Evolutionary conservation across 2,888 invertebrate genomes (phyloP).

Genomic region (Tupiocoris notatus): DNA sequence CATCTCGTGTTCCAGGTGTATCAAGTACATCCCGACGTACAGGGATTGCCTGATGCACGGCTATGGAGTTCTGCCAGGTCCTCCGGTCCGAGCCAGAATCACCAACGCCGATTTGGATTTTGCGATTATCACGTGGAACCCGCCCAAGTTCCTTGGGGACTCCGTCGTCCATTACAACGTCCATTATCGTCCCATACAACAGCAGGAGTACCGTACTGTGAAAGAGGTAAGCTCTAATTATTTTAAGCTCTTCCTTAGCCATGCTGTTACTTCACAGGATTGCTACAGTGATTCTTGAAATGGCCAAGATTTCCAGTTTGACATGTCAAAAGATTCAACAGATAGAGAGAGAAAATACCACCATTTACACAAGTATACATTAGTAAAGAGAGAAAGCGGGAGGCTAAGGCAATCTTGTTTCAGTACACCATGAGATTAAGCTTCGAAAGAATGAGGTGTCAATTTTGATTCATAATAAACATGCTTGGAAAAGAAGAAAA

Average conservation of each 20-base stretch:
- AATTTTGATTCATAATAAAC: too few species aligned
- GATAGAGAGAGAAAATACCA: too few species aligned
- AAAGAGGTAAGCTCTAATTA: conserved; percentile 59
- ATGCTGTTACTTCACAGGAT: not conserved
- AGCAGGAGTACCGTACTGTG: conserved; percentile 60
- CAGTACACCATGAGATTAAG: too few species aligned
- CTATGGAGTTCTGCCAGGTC: conserved; percentile 76
- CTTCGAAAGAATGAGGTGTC: too few species aligned
- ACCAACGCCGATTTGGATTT: conserved; percentile 73
- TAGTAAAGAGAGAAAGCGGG: too few species aligned
- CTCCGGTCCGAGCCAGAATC: conserved; percentile 68
- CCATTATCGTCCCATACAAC: conserved; percentile 61
- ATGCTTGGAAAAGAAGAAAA: too few species aligned
- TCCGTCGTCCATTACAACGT: conserved; percentile 66
- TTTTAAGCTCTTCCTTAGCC: not conserved
- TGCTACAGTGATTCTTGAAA: not conserved
- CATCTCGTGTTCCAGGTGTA: too few species aligned
- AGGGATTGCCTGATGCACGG: conserved; percentile 80
- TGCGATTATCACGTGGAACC: conserved; percentile 75
- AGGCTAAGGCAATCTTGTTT: too few species aligned
- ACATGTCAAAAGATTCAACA: not conserved
- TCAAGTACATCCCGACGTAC: conserved; percentile 78
- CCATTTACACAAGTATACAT: too few species aligned
- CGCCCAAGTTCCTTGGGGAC: conserved; percentile 68
- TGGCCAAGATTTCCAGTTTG: not conserved